Conservation (phyloP, 2,113 vertebrate genomes). For the Empidonax alnorum region DNA sequence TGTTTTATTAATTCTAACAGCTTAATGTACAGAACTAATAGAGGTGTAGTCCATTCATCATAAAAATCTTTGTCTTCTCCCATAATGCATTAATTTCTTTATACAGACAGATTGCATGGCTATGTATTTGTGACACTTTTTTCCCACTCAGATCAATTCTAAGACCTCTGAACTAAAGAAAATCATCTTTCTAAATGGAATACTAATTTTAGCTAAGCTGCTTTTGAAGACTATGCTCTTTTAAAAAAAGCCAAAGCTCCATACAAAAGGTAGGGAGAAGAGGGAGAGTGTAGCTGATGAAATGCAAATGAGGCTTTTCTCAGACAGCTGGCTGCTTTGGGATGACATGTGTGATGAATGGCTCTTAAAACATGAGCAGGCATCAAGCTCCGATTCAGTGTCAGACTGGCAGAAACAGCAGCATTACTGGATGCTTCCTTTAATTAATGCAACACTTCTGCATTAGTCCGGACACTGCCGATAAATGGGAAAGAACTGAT, state of each 20-base stretch:
- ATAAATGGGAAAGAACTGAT: constrained; percentile 81
- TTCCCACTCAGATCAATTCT: constrained; percentile 47
- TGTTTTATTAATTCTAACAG: constrained; percentile 62
- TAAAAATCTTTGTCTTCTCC: constrained; percentile 55
- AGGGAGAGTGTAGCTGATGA: constrained; percentile 79
- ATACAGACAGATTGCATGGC: constrained; percentile 44
- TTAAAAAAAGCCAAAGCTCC: constrained; percentile 71
- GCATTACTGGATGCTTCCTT: constrained; percentile 88
- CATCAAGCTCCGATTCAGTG: constrained; percentile 90
- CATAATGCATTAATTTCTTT: constrained; percentile 54
- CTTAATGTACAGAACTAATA: constrained; percentile 63
- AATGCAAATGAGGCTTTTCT: constrained; percentile 89
- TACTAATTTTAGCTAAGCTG: constrained; percentile 79
- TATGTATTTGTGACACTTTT: constrained; percentile 52
- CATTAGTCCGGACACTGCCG: constrained; percentile 80
- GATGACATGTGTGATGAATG: constrained; percentile 98
- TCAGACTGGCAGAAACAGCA: constrained; percentile 84
- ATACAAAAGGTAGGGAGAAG: constrained; percentile 72
- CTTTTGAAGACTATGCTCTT: constrained; percentile 75
- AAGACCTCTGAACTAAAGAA: constrained; percentile 74
- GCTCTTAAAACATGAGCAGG: constrained; percentile 90
- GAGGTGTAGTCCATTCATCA: constrained; percentile 51
- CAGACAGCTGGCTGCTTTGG: constrained; percentile 90
- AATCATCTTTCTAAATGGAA: constrained; percentile 74
- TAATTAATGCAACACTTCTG: constrained; percentile 86